These are phyloP conservation scores for Sialis fuliginosa DNA, from an alignment of 2,888 invertebrate genomes.

Conservation along the genomic window DNA sequence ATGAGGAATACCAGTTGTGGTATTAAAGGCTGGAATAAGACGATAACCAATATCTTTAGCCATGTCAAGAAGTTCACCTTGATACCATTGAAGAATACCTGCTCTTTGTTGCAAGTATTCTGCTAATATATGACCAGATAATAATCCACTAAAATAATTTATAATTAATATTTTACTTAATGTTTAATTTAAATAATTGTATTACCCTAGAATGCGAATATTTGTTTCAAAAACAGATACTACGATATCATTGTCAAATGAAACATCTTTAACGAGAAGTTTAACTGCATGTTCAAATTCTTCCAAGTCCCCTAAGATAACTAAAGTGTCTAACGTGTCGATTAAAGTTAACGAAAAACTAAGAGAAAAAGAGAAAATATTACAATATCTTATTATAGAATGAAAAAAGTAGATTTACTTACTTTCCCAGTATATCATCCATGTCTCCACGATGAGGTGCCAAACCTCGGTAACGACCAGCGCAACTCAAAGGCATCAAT, in stretches of 20 bases:
- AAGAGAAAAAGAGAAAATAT: constrained; percentile 22
- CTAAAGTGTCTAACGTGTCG: constrained; percentile 85
- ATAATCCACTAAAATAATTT: constrained; percentile 47
- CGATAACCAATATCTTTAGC: constrained; percentile 86
- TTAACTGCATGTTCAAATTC: constrained; percentile 88
- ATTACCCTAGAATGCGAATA: constrained; percentile 89
- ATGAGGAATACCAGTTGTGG: constrained; percentile 92
- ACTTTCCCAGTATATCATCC: constrained; percentile 95
- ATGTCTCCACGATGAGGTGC: constrained; percentile 89
- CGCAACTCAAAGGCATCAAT: constrained; percentile 90
- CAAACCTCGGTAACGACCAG: constrained; percentile 76
- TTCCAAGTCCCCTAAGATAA: constrained; percentile 76
- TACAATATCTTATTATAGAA: not conserved
- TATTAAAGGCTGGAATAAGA: constrained; percentile 94
- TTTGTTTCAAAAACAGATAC: constrained; percentile 98
- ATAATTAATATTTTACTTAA: not conserved
- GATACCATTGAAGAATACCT: constrained; percentile 64
- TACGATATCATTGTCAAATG: constrained; percentile 84
- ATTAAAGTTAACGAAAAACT: constrained; percentile 94
- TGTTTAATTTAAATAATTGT: constrained; percentile 6
- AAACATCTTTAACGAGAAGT: constrained; percentile 69
- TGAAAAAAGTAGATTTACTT: constrained; percentile 25
- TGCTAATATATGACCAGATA: constrained; percentile 84
- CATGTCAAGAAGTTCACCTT: constrained; percentile 71
- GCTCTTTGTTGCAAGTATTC: constrained; percentile 60